phyloP scores from a whole-genome alignment of 37 sponge, comb jelly and placozoan genomes.

The Hexactinellida sp. region DNA sequence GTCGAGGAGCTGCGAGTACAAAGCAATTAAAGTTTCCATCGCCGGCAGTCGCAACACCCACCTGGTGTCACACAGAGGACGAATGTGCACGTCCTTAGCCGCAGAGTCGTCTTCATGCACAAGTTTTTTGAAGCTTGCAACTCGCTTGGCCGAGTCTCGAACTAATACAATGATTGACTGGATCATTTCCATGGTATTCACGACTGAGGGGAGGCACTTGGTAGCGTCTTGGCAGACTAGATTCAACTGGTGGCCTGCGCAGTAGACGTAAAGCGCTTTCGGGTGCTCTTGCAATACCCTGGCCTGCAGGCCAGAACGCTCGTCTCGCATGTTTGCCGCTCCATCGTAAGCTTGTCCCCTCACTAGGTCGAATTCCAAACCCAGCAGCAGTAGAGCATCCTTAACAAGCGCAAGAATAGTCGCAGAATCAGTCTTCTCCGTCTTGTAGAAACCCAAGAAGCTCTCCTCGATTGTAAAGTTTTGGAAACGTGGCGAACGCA shows the following conservation, averaged over 20 bases:
- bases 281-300: neutral
- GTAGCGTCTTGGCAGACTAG: neutral
- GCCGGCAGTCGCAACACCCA: neutral
- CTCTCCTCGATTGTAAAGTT: neutral
- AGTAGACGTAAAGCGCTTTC: neutral
- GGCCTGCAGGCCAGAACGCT: neutral
- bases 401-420: neutral
- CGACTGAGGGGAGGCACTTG: too few relatives aligned
- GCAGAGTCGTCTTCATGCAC: neutral
- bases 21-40: neutral
- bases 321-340: neutral
- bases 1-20: neutral
- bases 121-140: too few relatives aligned
- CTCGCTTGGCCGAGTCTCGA: too few relatives aligned
- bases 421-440: neutral
- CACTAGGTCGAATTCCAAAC: neutral
- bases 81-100: neutral
- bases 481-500: neutral
- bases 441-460: neutral
- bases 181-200: too few relatives aligned
- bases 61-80: neutral
- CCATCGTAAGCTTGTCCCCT: neutral
- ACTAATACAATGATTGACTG: too few relatives aligned
- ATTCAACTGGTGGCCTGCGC: neutral
- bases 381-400: neutral